A percentile compares a stretch with the other conserved stretches of the same genome.
These are phyloP conservation scores for Ectemnius lituratus DNA, from an alignment of 2,888 invertebrate genomes.

Conservation along the genomic window DNA sequence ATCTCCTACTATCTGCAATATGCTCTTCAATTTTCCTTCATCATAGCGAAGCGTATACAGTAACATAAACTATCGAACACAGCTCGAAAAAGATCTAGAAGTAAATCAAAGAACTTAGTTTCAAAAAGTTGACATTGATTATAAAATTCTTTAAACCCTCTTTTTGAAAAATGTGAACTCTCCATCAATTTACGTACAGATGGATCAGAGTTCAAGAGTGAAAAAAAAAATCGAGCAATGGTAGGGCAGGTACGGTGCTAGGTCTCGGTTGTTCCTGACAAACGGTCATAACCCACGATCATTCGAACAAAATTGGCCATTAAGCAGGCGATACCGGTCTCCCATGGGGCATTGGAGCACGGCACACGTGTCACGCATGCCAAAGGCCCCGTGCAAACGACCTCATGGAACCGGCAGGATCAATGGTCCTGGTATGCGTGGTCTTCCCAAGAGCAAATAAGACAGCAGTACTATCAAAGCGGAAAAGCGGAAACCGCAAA, in stretches of 20 bases:
- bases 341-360: not conserved
- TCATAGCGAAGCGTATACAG: no score
- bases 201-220: not conserved
- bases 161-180: no score
- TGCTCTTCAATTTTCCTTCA: no score
- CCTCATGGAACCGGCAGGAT: not conserved
- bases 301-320: constrained; percentile 40
- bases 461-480: not conserved
- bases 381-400: constrained; percentile 15
- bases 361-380: constrained; percentile 26
- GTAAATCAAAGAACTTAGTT: no score
- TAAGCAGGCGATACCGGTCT: constrained; percentile 4
- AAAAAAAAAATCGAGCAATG: not conserved
- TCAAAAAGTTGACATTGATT: no score
- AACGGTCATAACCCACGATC: constrained; percentile 6
- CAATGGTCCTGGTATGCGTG: not conserved
- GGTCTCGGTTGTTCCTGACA: constrained; percentile 14
- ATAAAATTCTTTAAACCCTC: no score
- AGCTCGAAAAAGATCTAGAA: no score
- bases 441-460: constrained; percentile 9
- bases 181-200: not conserved
- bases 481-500: constrained; percentile 22
- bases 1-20: no score
- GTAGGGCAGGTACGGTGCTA: not conserved
- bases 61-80: no score